Conservation (phyloP, 1,140 invertebrate genomes). For the Tetragonula clypearis region DNA sequence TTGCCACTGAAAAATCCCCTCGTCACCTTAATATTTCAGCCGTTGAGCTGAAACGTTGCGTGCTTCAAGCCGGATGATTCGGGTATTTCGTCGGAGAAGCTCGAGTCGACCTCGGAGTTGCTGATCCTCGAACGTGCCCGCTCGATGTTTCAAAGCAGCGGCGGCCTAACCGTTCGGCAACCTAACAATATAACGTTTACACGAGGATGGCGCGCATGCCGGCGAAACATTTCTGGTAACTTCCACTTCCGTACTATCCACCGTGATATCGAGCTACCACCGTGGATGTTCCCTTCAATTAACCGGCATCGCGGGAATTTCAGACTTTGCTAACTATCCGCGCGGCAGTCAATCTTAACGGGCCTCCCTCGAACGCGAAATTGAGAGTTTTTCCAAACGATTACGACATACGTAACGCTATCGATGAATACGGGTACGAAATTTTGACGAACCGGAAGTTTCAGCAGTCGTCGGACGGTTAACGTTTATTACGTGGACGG, state of each 20-base stretch:
- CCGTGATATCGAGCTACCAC: not conserved
- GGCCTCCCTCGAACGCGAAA: not conserved
- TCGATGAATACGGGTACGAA: not conserved
- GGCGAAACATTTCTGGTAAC: not conserved
- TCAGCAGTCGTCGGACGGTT: too few species aligned
- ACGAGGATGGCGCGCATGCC: not conserved
- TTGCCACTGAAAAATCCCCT: not conserved
- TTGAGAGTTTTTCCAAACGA: not conserved
- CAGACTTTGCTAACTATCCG: constrained; percentile 20
- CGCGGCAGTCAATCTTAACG: not conserved
- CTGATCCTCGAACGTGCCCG: not conserved
- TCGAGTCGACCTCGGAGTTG: not conserved
- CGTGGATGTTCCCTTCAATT: constrained; percentile 5
- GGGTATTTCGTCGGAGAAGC: not conserved
- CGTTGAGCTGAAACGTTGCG: not conserved
- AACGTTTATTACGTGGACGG: too few species aligned
- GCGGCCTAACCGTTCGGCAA: not conserved
- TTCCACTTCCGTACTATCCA: not conserved
- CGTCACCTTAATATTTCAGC: constrained; percentile 17
- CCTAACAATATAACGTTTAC: constrained; percentile 17
- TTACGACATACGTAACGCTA: too few species aligned
- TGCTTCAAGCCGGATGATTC: not conserved
- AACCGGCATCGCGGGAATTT: not conserved
- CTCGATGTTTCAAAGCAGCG: not conserved
- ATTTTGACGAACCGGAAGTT: too few species aligned